Evolutionary conservation across 2,888 invertebrate species (phyloP).

Genomic region (Brachyptera risi): DNA sequence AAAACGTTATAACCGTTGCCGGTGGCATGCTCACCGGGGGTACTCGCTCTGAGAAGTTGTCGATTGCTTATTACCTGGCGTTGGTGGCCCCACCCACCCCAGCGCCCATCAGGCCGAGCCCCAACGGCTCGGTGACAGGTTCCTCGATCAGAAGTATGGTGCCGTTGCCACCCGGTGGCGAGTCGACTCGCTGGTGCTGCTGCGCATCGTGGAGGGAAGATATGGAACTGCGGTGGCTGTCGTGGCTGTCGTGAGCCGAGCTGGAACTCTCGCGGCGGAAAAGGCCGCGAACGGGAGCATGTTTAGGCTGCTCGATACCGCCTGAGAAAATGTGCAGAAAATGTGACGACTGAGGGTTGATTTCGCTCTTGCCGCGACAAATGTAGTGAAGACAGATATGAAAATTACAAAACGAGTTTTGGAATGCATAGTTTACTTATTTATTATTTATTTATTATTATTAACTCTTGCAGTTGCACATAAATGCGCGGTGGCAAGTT

Average conservation of each 20-base stretch:
- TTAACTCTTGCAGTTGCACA: no score
- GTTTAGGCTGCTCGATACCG: slow-evolving; percentile 81
- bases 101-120: slow-evolving; percentile 41
- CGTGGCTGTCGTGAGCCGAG: slow-evolving; percentile 57
- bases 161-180: slow-evolving; percentile 46
- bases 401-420: no score
- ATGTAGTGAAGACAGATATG: no score
- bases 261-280: slow-evolving; percentile 79
- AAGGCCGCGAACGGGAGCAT: slow-evolving; percentile 82
- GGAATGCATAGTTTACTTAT: no score
- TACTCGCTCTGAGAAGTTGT: neutral
- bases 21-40: neutral
- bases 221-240: slow-evolving; percentile 39
- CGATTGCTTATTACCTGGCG: neutral
- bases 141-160: slow-evolving; percentile 59
- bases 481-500: no score
- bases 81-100: no score
- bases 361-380: no score
- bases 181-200: slow-evolving; percentile 41
- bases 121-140: slow-evolving; percentile 37
- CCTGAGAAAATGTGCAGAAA: slow-evolving; percentile 1
- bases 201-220: slow-evolving; percentile 35
- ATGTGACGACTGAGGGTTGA: no score
- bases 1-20: no score
- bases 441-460: no score